Percentiles rank a stretch among this genome's conserved stretches.
Evolutionary conservation across 2,888 invertebrate species (phyloP).

Genomic region (Ommatoiulus sabulosus): DNA sequence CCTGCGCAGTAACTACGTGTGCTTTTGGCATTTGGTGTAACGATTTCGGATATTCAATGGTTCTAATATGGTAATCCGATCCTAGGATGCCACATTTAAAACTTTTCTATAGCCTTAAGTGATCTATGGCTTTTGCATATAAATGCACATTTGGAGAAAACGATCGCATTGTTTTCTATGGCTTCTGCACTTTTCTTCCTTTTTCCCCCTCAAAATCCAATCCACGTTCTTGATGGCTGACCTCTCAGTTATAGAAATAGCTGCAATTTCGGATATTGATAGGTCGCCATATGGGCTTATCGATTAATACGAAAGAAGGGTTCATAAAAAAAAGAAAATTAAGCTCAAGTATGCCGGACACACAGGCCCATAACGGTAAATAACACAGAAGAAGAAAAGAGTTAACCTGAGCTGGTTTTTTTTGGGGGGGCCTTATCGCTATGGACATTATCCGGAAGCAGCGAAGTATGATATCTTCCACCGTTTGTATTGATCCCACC

Average conservation of each 20-base stretch:
- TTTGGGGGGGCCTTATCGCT: neutral
- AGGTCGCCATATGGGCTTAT: slow-evolving; percentile 47
- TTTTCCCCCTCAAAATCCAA: slow-evolving; percentile 5
- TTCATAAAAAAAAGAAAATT: neutral
- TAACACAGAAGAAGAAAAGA: neutral
- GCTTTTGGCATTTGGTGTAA: neutral
- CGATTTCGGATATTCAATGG: slow-evolving; percentile 46
- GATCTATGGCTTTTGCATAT: slow-evolving; percentile 36
- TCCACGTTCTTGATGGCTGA: slow-evolving; percentile 41
- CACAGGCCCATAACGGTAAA: neutral
- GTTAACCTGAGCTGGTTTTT: neutral
- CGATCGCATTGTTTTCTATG: slow-evolving; percentile 39
- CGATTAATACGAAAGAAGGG: slow-evolving; percentile 31
- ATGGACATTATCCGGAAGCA: neutral
- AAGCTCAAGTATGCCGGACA: neutral
- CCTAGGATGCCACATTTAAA: slow-evolving; percentile 29
- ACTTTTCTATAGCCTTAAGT: slow-evolving; percentile 22
- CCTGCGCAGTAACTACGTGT: neutral
- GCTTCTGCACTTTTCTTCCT: neutral
- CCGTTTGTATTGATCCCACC: neutral
- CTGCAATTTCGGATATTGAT: slow-evolving; percentile 41
- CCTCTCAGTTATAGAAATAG: slow-evolving; percentile 47
- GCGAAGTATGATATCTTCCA: neutral
- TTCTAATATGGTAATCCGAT: slow-evolving; percentile 28
- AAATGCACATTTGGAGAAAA: slow-evolving; percentile 39